Percentiles rank a stretch among this genome's conserved stretches.
Conservation (phyloP, 2,113 vertebrate genomes). For the Cettia cetti region DNA sequence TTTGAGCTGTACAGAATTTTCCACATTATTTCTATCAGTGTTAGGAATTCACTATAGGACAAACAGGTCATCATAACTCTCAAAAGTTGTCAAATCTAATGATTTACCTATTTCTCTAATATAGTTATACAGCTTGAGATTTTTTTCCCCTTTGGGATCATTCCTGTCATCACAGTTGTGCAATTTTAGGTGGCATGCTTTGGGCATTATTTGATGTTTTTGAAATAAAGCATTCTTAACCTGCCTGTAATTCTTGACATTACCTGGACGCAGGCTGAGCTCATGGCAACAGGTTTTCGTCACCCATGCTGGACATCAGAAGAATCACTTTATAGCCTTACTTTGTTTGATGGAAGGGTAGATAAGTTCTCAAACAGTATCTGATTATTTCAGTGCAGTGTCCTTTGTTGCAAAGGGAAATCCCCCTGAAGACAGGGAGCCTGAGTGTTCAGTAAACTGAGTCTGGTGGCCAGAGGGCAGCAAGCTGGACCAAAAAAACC, state of each 20-base stretch:
- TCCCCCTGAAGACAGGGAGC: neutral
- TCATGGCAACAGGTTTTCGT: neutral
- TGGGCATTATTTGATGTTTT: neutral
- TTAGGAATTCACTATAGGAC: neutral
- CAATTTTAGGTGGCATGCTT: neutral
- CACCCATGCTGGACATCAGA: neutral
- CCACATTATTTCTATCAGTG: neutral
- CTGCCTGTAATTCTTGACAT: neutral
- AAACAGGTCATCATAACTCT: neutral
- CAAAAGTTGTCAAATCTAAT: neutral
- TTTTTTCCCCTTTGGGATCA: neutral
- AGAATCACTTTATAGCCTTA: neutral
- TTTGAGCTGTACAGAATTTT: neutral
- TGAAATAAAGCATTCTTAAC: neutral
- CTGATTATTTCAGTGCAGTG: neutral
- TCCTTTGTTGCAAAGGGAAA: neutral
- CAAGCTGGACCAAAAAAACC: neutral
- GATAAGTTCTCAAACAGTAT: neutral
- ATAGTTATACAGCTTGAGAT: neutral
- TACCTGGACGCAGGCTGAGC: neutral
- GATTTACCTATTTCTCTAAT: neutral
- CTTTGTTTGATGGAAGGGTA: neutral
- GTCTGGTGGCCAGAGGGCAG: neutral
- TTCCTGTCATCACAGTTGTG: neutral
- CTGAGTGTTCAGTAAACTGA: neutral